Evolutionary conservation across 2,797 vertebrate genomes (phyloP).

Genomic region (Lepidocolaptes lacrymiger): DNA sequence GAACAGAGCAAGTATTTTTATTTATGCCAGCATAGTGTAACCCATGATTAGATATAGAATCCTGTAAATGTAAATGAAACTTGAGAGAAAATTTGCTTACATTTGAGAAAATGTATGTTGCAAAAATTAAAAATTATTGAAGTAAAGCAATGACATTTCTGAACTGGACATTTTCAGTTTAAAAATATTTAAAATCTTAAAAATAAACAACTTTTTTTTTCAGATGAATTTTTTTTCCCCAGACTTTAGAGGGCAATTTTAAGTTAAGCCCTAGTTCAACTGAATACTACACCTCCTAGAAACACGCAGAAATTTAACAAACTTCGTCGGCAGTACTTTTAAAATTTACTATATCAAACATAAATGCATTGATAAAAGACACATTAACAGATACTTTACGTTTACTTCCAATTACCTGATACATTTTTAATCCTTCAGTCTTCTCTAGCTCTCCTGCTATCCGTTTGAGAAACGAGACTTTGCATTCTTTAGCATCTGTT

Average conservation of each 20-base stretch:
- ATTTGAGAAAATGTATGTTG: neutral
- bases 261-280: neutral
- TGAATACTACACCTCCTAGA: neutral
- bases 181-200: neutral
- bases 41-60: neutral
- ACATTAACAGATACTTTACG: neutral
- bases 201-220: neutral
- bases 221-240: neutral
- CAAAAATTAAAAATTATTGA: neutral
- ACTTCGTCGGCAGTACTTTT: neutral
- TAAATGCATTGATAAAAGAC: neutral
- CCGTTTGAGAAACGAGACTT: conserved; percentile 20
- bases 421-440: conserved; percentile 65
- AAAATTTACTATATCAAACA: neutral
- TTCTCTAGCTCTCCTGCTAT: conserved; percentile 64
- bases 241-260: neutral
- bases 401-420: conserved; percentile 50
- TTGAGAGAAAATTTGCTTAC: neutral
- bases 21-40: neutral
- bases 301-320: neutral
- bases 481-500: conserved; percentile 30
- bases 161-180: neutral
- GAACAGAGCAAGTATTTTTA: neutral
- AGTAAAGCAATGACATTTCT: neutral
- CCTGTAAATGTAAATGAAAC: neutral